These are phyloP conservation scores for Lordiphosa stackelbergi DNA, from an alignment of 1,140 invertebrate species.

Conservation along the genomic window DNA sequence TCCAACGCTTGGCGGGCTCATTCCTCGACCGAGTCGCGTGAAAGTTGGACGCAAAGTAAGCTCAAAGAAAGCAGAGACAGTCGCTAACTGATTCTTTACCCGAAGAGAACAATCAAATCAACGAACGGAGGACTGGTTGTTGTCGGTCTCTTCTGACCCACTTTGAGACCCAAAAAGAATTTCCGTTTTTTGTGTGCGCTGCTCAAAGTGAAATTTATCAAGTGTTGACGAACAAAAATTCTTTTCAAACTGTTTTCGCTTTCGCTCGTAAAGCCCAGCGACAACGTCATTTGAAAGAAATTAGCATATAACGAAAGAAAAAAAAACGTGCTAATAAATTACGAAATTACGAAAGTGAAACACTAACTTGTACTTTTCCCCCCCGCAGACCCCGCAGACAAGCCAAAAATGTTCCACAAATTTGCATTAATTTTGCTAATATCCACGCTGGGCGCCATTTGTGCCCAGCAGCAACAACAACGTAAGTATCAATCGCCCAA, in stretches of 20 bases:
- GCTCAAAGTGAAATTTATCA: constrained; percentile 31
- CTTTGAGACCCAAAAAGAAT: constrained; percentile 46
- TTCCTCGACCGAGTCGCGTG: constrained; percentile 70
- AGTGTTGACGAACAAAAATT: constrained; percentile 22
- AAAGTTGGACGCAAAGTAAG: constrained; percentile 75
- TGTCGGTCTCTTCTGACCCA: constrained; percentile 44
- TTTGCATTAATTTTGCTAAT: constrained; percentile 50
- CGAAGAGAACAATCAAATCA: constrained; percentile 51
- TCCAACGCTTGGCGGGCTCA: constrained; percentile 63
- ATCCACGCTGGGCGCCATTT: constrained; percentile 35
- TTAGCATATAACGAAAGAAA: constrained; percentile 54
- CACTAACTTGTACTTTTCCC: constrained; percentile 68
- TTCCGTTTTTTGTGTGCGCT: constrained; percentile 28
- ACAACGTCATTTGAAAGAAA: constrained; percentile 48
- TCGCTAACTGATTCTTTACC: constrained; percentile 39
- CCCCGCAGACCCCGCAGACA: constrained; percentile 16
- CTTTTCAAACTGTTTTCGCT: constrained; percentile 55
- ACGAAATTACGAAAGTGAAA: constrained; percentile 67
- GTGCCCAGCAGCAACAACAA: constrained; percentile 60
- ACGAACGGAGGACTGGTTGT: constrained; percentile 42
- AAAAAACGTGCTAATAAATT: constrained; percentile 65
- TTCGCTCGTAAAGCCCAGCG: constrained; percentile 38
- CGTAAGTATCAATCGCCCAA: constrained; percentile 44
- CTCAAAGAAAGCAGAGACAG: constrained; percentile 40
- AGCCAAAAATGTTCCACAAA: constrained; percentile 42